Percentiles rank a stretch among this genome's conserved stretches.
These are phyloP conservation scores for Vireo griseus DNA, from an alignment of 2,797 vertebrate genomes.

Conservation along the genomic window DNA sequence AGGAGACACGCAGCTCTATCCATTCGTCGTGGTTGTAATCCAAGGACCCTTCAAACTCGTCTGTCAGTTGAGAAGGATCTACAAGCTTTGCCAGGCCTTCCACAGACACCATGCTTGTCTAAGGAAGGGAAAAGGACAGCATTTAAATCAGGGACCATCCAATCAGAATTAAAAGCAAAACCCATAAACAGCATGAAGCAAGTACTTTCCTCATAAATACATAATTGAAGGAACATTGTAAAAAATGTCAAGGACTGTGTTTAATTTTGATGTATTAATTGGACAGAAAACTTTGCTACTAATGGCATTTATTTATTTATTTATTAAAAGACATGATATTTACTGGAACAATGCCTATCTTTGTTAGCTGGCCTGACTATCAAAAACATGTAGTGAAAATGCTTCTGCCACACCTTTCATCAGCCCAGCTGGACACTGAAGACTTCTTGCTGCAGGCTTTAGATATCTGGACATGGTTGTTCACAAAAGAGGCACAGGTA, in stretches of 20 bases:
- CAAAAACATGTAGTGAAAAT: not conserved
- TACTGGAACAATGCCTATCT: not conserved
- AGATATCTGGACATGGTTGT: not conserved
- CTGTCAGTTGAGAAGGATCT: constrained; percentile 95
- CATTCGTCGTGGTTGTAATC: constrained; percentile 98
- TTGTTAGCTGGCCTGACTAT: not conserved
- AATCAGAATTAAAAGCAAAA: not conserved
- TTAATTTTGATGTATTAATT: not conserved
- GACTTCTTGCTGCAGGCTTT: not conserved
- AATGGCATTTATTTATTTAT: not conserved
- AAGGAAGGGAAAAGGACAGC: not conserved
- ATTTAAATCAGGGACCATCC: not conserved
- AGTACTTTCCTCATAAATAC: not conserved
- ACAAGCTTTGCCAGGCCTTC: constrained; percentile 95
- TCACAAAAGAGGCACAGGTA: not conserved
- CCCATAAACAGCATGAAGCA: not conserved
- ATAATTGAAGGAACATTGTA: not conserved
- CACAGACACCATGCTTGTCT: constrained; percentile 98
- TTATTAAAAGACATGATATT: not conserved
- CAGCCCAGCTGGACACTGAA: not conserved
- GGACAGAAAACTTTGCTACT: not conserved
- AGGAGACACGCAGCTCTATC: constrained; percentile 91
- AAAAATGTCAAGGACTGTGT: not conserved
- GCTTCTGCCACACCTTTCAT: not conserved
- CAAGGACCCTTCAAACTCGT: constrained; percentile 96